phyloP scores from a whole-genome alignment of 1,140 invertebrate species.

The Pomacea maculata region DNA sequence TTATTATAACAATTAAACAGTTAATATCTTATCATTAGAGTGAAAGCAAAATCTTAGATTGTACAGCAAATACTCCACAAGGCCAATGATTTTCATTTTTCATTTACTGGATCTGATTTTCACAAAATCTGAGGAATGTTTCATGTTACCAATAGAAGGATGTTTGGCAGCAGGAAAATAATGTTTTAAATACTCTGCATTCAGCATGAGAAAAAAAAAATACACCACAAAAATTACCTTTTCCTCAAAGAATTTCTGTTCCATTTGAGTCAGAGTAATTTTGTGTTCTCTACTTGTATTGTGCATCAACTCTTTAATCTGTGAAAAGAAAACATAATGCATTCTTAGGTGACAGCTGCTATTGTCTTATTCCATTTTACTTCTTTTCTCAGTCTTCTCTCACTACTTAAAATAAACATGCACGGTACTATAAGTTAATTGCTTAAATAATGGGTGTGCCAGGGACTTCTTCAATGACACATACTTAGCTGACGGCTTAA shows the following conservation, averaged over 20 bases:
- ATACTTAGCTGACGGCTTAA: too few species aligned
- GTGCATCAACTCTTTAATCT: constrained; percentile 64
- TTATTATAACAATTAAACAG: background rate
- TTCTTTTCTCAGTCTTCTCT: too few species aligned
- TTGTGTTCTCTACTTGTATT: constrained; percentile 63
- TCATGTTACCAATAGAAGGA: background rate
- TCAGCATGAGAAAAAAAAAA: too few species aligned
- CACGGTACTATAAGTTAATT: too few species aligned
- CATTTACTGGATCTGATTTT: too few species aligned
- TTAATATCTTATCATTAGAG: background rate
- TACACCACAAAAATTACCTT: constrained; percentile 45
- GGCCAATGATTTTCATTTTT: too few species aligned
- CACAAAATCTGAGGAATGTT: too few species aligned
- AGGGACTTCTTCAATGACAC: too few species aligned
- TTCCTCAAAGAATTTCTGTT: constrained; percentile 67
- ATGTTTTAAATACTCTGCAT: too few species aligned
- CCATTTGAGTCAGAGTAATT: constrained; percentile 57
- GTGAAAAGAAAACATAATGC: constrained; percentile 7
- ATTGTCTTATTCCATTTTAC: background rate
- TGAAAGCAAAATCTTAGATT: background rate
- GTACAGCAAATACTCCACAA: too few species aligned
- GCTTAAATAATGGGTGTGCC: too few species aligned
- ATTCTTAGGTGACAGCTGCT: background rate
- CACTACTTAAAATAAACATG: too few species aligned
- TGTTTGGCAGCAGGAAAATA: background rate